phyloP scores from a whole-genome alignment of 2,113 vertebrate genomes.

The Hippocampus mohnikei region DNA sequence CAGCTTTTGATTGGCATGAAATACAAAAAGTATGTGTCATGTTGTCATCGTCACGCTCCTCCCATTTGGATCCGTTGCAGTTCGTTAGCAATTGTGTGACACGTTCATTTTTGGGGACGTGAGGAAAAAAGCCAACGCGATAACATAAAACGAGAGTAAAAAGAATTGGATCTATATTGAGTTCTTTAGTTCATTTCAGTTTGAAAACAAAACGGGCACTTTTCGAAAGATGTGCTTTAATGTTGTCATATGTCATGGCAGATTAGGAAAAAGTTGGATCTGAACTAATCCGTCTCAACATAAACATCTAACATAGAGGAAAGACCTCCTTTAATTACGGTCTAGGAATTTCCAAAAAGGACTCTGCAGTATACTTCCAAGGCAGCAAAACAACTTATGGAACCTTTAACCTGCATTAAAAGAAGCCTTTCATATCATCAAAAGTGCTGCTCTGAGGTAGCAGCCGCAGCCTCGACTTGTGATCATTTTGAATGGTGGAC shows the following conservation, averaged over 20 bases:
- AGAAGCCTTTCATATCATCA: slow-evolving; percentile 31
- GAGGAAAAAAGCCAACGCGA: too few species aligned
- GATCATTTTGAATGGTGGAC: neutral
- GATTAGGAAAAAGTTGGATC: slow-evolving; percentile 12
- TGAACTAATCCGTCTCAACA: slow-evolving; percentile 23
- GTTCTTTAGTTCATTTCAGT: neutral
- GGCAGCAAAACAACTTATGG: slow-evolving; percentile 25
- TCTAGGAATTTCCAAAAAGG: slow-evolving; percentile 37
- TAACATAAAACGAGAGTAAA: too few species aligned
- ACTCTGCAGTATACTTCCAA: slow-evolving; percentile 25
- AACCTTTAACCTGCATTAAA: slow-evolving; percentile 31
- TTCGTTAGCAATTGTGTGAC: too few species aligned
- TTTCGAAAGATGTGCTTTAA: neutral
- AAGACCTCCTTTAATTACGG: slow-evolving; percentile 45
- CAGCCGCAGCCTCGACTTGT: neutral
- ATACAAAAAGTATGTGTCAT: neutral
- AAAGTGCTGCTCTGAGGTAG: slow-evolving; percentile 3
- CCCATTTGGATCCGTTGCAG: too few species aligned
- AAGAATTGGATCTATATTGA: neutral
- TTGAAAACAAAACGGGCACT: neutral
- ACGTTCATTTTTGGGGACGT: too few species aligned
- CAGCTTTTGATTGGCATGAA: too few species aligned
- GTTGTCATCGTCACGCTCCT: too few species aligned
- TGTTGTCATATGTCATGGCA: neutral
- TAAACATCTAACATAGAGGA: slow-evolving; percentile 17